A percentile compares a stretch with the other conserved stretches of the same genome.
These are phyloP conservation scores for Pelodytes ibericus DNA, from an alignment of 2,797 vertebrate genomes.

Conservation along the genomic window DNA sequence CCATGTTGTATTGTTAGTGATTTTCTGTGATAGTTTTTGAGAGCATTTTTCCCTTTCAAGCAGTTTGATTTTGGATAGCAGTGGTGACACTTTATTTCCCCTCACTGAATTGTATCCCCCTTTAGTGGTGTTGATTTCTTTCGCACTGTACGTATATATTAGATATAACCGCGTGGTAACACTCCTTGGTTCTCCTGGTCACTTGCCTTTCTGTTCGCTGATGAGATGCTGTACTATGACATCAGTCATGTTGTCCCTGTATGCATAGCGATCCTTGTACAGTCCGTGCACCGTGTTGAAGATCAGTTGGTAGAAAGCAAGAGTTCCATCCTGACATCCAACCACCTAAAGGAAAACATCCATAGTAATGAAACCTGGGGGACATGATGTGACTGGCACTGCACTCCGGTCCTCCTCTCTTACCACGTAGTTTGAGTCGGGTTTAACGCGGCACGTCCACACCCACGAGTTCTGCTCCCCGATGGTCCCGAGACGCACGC, in stretches of 20 bases:
- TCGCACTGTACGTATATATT: too few relatives aligned
- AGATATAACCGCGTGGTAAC: too few relatives aligned
- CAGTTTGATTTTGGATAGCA: too few relatives aligned
- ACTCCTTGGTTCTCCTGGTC: too few relatives aligned
- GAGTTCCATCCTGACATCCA: conserved; percentile 97
- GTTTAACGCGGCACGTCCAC: conserved; percentile 92
- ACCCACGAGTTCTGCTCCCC: conserved; percentile 95
- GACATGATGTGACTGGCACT: not conserved
- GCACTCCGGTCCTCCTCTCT: conserved; percentile 57
- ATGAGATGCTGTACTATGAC: conserved; percentile 98
- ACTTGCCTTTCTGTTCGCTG: conserved; percentile 92
- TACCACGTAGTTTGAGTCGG: conserved; percentile 97
- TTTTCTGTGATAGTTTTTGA: too few relatives aligned
- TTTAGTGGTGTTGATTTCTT: too few relatives aligned
- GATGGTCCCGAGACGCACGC: conserved; percentile 86
- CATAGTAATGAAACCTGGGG: not conserved
- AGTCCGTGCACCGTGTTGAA: conserved; percentile 97
- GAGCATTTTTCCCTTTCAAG: too few relatives aligned
- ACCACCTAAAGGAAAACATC: conserved; percentile 77
- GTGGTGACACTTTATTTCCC: too few relatives aligned
- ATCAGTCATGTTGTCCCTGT: conserved; percentile 95
- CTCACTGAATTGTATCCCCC: too few relatives aligned
- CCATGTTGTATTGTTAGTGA: too few relatives aligned
- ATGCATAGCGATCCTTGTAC: conserved; percentile 96
- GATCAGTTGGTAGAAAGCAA: conserved; percentile 93